Evolutionary conservation across 2,113 vertebrate genomes (phyloP), one percentile per base, ranked within the genome.

Genomic region (Phoxinus phoxinus): DNA sequence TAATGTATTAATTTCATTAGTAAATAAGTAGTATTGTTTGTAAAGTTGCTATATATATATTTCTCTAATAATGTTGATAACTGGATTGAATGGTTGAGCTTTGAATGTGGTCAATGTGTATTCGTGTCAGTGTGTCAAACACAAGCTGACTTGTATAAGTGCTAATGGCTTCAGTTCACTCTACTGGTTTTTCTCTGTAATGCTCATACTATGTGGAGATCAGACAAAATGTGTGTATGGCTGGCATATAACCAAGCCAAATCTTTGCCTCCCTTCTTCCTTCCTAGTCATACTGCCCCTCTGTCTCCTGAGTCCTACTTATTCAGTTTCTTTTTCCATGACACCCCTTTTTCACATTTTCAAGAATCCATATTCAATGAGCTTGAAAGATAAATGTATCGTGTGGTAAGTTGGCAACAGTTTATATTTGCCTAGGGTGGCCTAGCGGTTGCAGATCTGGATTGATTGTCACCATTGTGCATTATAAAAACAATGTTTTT

Each of bases 211-310:
- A 15, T 63, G 15, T 81, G 58, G 46, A 83, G 67, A 41, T 86
- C n/a, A 72, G 23, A 58, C 71, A 73, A 61, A 61, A 84, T 81
- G 76, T 59, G 74, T 71, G 79, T 84, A 72, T 21, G 65, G 46
- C 46, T 86, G 82, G 87, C 85, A 69, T 48, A 32, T 37, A 63
- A 86, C 83, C 88, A 86, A 86, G n/a, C 61, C 61, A 86, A 84
- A 86, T 82, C 19, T 30, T 89, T 51, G 48, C 76, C 81, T 71
- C 44, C 15, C 71, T 44, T 71, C 78, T 48, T 86, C 58, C 61
- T 84, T 84, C 69, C 59, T 48, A 61, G 65, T n/a, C 61, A 84
- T 76, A 81, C 81, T 86, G 58, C 32, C 75, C 53, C 44, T 79
- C 79, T 76, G 58, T 88, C 35, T 75, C 75, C 81, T 75, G 32